These are phyloP conservation scores for Tetropium fuscum DNA, from an alignment of 2,888 invertebrate genomes.

Conservation along the genomic window DNA sequence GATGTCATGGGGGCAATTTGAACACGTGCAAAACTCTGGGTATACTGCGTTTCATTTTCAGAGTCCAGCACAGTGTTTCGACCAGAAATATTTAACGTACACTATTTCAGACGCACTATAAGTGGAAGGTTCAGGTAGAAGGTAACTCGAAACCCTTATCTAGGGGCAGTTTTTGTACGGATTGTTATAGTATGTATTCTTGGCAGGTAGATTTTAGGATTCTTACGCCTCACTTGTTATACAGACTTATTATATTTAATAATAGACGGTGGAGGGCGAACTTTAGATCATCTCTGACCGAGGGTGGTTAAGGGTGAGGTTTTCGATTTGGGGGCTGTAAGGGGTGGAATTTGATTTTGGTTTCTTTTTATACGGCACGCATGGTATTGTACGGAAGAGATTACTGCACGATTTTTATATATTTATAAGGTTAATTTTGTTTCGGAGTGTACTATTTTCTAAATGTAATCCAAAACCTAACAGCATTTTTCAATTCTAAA, in stretches of 20 bases:
- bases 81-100: no score
- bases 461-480: no score
- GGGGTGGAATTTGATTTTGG: constrained; percentile 48
- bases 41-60: constrained; percentile 20
- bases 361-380: constrained; percentile 39
- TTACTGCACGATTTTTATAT: no score
- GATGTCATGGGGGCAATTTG: constrained; percentile 49
- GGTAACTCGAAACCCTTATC: constrained; percentile 57
- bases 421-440: no score
- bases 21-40: constrained; percentile 52
- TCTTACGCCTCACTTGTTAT: constrained; percentile 63
- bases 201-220: constrained; percentile 59
- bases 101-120: no score
- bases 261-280: constrained; percentile 57
- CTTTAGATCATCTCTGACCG: constrained; percentile 36
- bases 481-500: no score
- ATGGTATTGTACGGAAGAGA: constrained; percentile 24
- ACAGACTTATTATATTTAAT: constrained; percentile 62
- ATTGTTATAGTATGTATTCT: constrained; percentile 56
- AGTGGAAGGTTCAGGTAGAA: constrained; percentile 44
- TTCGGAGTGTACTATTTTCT: no score
- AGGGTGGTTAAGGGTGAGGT: constrained; percentile 52
- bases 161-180: constrained; percentile 55
- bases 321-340: constrained; percentile 51
- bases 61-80: no score